Base-by-base conservation (phyloP, 2,113 vertebrate species). In the Daboia siamensis region DNA sequence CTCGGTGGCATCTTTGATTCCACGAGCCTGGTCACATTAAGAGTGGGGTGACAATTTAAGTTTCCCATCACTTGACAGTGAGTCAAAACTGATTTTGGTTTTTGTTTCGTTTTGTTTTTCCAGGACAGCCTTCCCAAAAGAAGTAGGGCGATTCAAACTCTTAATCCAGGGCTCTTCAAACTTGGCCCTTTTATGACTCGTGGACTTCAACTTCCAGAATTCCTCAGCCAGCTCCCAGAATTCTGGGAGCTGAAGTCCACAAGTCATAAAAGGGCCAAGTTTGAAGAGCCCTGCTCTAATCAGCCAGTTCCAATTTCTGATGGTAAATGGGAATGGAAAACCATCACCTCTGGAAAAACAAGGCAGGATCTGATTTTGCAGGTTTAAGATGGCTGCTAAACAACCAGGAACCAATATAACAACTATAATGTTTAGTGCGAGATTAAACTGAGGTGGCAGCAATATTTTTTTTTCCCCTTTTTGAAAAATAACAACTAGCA, bases 1-100 rank as follows among this genome's bases (percentile, higher is more conserved):
- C 98, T 99, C 99, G 39, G 99, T 98, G 5, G 99, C 99, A 97
- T 99, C 98, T 93, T 99, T 98, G 95, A 99, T 99, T 95, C 99
- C 99, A 89, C 98, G 98, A 89, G 98, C 98, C 99, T 99, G 97
- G 93, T 96, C 94, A 93, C 95, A 96, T 95, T 95, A 95, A 93
- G 97, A 96, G 97, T 94, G 94, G 93, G 95, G 96, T 24, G 94
- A 88, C 91, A 97, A 12, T n/a, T 64, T 88, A 56, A 52, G 26
- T 84, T 84, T 59, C 4, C 96, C 89, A 95, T 94, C 15, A 89
- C 92, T 94, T 90, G 48, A 39, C 85, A 52, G 2, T 89, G 90
- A 92, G 88, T 93, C 87, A n/a, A 90, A 52, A 90, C 21, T n/a
- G 59, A 10, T 8, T 29, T 0, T 7, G 12, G 3, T 56, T 57